Conservation (phyloP, 2,113 vertebrate genomes). For the Chaenogobius annularis region DNA sequence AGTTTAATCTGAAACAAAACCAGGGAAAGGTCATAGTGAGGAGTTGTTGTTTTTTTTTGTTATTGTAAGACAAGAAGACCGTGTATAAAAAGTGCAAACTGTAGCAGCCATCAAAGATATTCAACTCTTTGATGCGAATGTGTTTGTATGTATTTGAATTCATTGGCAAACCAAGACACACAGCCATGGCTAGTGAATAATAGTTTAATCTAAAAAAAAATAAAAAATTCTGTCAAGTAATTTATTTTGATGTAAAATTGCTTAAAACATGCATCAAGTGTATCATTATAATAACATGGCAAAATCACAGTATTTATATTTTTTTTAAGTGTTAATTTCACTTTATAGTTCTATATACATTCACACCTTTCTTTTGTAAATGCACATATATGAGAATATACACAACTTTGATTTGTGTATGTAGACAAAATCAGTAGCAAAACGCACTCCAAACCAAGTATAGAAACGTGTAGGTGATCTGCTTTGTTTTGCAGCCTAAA, state of each 20-base stretch:
- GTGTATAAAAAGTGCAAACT: constrained; percentile 12
- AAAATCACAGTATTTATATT: no score
- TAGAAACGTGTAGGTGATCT: no score
- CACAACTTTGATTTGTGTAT: no score
- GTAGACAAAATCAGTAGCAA: no score
- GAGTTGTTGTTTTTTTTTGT: background rate
- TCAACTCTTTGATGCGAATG: constrained; percentile 45
- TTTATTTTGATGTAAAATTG: no score
- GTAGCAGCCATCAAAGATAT: constrained; percentile 41
- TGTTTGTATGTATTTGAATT: background rate
- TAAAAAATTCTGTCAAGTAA: background rate
- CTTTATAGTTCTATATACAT: no score
- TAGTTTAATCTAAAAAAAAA: constrained; percentile 5
- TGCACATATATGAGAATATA: no score
- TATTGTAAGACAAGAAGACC: background rate
- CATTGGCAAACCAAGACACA: constrained; percentile 39
- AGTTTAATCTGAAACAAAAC: constrained; percentile 88
- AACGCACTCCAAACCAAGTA: no score
- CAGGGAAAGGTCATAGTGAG: constrained; percentile 5
- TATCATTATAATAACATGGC: no score
- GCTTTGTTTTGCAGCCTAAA: constrained; percentile 4
- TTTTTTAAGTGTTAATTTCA: no score
- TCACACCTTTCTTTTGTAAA: no score
- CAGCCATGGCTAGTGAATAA: constrained; percentile 11
- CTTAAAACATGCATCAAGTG: background rate